These are phyloP conservation scores for Drosophila mojavensis DNA, from an alignment of 1,140 invertebrate species.

Conservation along the genomic window DNA sequence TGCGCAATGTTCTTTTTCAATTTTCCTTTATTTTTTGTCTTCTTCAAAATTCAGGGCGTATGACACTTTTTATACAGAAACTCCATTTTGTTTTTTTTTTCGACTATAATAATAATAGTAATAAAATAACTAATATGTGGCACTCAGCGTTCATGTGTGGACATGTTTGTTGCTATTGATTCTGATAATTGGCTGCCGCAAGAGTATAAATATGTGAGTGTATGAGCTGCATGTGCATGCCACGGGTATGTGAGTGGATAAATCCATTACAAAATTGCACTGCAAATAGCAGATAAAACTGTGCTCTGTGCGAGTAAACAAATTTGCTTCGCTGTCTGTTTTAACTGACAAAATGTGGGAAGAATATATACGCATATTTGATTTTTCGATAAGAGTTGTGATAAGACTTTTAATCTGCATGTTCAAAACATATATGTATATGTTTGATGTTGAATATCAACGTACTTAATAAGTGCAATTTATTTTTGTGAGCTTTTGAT, in stretches of 20 bases:
- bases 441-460: no score
- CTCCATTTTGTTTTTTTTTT: constrained; percentile 10
- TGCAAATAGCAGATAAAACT: constrained; percentile 7
- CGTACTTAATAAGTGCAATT: no score
- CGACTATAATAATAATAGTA: constrained; percentile 37
- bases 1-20: constrained; percentile 18
- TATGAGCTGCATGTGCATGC: background rate
- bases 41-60: background rate
- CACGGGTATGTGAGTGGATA: background rate
- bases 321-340: constrained; percentile 1
- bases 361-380: background rate
- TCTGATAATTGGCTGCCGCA: constrained; percentile 28
- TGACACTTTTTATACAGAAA: constrained; percentile 19
- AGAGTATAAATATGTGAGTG: background rate
- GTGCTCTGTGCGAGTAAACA: constrained; percentile 1
- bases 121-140: constrained; percentile 39
- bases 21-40: constrained; percentile 9
- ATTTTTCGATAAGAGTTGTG: no score
- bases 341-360: background rate
- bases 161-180: constrained; percentile 26
- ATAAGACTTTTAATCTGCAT: no score
- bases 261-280: constrained; percentile 35
- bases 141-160: background rate
- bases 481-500: no score
- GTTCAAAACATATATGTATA: no score